Base-by-base conservation (phyloP, 2,888 invertebrate species). In the Agrochola macilenta region DNA sequence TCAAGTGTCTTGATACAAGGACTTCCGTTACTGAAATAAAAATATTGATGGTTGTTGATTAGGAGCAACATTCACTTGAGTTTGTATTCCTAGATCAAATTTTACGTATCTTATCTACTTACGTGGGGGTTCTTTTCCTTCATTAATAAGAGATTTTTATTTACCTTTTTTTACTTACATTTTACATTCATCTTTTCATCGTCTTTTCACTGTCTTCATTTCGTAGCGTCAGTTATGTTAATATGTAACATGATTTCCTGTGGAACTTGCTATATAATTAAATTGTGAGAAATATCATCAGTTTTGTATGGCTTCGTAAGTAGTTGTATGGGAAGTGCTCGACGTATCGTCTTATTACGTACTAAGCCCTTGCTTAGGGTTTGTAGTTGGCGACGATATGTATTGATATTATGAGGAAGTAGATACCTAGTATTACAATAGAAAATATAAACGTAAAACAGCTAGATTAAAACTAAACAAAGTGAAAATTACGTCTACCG, bases 241-340 rank as follows among this genome's bases (percentile, higher is more conserved):
- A 57, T 69, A n/a, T 60, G 7, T 68, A 75, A 81, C 49, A 82
- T 85, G 76, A 83, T 81, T 81, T 85, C 85, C 78, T 75, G 52
- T 58, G 43, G 72, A 82, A 85, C 54, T 35, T 57, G 17, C 57
- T 61, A 73, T 82, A 82, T 84, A 84, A 82, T 84, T 85, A 30
- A 84, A 84, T 84, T 84, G 86, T 84, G 63, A 63, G 69, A 85
- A 84, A 84, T 78, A 84, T 84, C 60, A 85, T 84, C 74, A 69
- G 54, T 60, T 49, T 60, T 58, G 54, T 84, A 78, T n/a, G 84
- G 84, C 83, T 82, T 84, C 86, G 0, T 81, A 85, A 81, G 83
- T 61, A 75, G 54, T 57, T 73, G 85, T 75, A 82, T 66, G 63
- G 72, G 86, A 84, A 84, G 86, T 85, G 86, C 26, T 69, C 58